A percentile compares a stretch with the other conserved stretches of the same genome.
Conservation (phyloP, 2,888 invertebrate species). For the Nemoura dubitans region DNA sequence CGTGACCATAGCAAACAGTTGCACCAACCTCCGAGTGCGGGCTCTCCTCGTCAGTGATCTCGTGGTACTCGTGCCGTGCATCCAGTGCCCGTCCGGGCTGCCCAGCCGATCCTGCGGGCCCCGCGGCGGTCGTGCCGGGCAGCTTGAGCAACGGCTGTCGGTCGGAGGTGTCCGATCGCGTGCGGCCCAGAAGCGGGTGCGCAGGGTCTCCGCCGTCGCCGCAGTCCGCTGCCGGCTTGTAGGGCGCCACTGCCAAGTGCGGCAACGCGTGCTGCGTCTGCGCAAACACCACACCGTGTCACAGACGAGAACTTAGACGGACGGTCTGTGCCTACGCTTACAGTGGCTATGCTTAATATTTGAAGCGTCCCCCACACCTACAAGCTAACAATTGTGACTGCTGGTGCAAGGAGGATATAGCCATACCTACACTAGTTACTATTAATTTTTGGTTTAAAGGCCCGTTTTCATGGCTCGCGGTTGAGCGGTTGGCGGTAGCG, state of each 20-base stretch:
- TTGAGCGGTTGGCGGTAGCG: no score
- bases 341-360: no score
- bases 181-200: conserved; percentile 40
- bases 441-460: no score
- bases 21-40: conserved; percentile 60
- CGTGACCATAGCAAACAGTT: no score
- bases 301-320: conserved; percentile 44
- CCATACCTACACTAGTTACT: no score
- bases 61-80: conserved; percentile 80
- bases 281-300: no score
- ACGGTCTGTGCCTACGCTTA: no score
- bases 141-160: conserved; percentile 57
- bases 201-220: conserved; percentile 38
- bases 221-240: conserved; percentile 84
- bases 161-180: conserved; percentile 57
- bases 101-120: background rate
- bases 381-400: no score
- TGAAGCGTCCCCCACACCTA: no score
- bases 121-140: conserved; percentile 55
- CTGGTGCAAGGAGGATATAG: no score
- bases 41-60: conserved; percentile 80
- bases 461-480: background rate
- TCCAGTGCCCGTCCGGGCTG: conserved; percentile 54
- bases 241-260: conserved; percentile 87
- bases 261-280: conserved; percentile 78